A percentile compares a stretch with the other conserved stretches of the same genome.
Evolutionary conservation across 1,140 invertebrate species (phyloP).

Genomic region (Rhysida immarginata): DNA sequence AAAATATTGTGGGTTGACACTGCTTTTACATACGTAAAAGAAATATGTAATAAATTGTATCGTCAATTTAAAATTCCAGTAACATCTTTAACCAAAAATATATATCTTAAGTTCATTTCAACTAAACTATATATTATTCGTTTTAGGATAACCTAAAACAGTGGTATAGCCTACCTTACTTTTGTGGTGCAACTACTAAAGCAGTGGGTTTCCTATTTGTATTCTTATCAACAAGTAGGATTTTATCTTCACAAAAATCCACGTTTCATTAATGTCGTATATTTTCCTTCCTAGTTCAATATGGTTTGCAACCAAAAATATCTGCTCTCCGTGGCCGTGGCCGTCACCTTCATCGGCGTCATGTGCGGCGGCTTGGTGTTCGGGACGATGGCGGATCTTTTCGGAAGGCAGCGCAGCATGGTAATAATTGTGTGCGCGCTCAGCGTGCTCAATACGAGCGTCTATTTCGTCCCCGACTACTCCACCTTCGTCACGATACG

Average conservation of each 20-base stretch:
- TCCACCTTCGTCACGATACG: background rate
- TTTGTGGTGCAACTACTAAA: no score
- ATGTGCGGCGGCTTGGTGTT: constrained; percentile 54
- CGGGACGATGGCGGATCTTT: constrained; percentile 51
- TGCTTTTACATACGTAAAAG: no score
- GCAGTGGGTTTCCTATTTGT: no score
- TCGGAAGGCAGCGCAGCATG: constrained; percentile 46
- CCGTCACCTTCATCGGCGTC: constrained; percentile 50
- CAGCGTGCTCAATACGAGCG: background rate
- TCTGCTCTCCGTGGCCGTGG: constrained; percentile 14
- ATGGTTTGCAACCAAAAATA: background rate
- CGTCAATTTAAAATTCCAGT: no score
- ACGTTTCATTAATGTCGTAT: background rate
- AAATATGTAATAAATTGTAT: no score
- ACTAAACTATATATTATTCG: no score
- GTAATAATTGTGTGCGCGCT: background rate
- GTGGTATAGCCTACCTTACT: no score
- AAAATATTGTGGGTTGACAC: no score
- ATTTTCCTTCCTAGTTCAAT: background rate
- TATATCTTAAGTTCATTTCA: no score
- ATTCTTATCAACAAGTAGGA: no score
- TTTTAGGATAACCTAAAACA: no score
- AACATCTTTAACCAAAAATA: no score
- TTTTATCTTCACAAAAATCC: background rate
- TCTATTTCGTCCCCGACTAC: background rate